Evolutionary conservation across 2,797 vertebrate species (phyloP).

Genomic region (Schizopygopsis pylzovi): DNA sequence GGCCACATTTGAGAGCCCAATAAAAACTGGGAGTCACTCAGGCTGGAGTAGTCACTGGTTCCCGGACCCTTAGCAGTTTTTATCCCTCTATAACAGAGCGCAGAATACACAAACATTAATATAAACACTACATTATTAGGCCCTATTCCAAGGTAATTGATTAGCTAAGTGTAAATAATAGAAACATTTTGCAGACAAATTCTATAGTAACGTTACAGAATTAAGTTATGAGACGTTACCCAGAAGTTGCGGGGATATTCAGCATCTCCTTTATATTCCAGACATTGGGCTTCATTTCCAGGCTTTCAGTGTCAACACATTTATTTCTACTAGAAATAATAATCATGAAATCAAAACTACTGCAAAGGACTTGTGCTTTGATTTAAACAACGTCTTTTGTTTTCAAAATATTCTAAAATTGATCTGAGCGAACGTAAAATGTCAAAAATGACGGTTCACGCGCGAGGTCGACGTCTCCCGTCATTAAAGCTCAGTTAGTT

Average conservation of each 20-base stretch:
- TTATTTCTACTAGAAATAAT: not conserved
- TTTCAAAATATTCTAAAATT: not conserved
- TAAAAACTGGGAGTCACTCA: slow-evolving; percentile 90
- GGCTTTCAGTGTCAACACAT: not conserved
- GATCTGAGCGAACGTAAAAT: not conserved
- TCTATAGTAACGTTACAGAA: not conserved
- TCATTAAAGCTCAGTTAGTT: not conserved
- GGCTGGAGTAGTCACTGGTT: slow-evolving; percentile 72
- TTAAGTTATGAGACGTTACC: slow-evolving; percentile 60
- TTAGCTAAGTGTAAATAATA: slow-evolving; percentile 1
- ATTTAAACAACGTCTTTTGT: not conserved
- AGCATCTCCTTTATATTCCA: slow-evolving; percentile 79
- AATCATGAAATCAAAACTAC: not conserved
- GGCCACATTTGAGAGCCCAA: slow-evolving; percentile 89
- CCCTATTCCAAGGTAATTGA: not conserved
- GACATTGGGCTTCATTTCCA: slow-evolving; percentile 73
- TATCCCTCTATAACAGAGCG: slow-evolving; percentile 11
- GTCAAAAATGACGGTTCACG: not conserved
- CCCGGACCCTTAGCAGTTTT: slow-evolving; percentile 62
- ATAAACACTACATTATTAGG: not conserved
- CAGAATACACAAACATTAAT: not conserved
- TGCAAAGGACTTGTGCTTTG: not conserved
- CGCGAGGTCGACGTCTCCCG: not conserved
- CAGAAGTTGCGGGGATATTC: slow-evolving; percentile 69
- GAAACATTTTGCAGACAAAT: not conserved